Base-by-base conservation (phyloP, 2,797 vertebrate species). In the Eutrigla gurnardus region DNA sequence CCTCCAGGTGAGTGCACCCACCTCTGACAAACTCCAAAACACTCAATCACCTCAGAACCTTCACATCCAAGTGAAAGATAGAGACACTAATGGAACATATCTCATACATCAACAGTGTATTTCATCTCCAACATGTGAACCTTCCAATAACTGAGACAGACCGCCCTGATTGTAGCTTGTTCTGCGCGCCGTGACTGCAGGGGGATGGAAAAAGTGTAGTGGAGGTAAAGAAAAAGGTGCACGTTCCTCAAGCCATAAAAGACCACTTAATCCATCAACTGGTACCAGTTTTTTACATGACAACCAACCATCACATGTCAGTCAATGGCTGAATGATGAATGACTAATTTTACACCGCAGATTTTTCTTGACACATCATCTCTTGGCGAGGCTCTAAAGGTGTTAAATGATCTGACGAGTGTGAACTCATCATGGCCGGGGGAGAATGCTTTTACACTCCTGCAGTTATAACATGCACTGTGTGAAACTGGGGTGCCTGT, bases 1-100 rank as follows among this genome's bases (percentile, higher is more conserved):
- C 59, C 58, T 37, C 25, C 43, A 42, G 52, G 40, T 37, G 71
- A 74, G 46, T 7, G 52, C 43, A 14, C 59, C 50, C 43, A 14
- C 59, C 50, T 7, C 81, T 81, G 67, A 79, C 36, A 50, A 76
- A 58, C 39, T n/a, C 46, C 3, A 53, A 47, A 25, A 10, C 45
- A 39, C 39, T 32, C 1, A 61, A 62, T 52, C 63, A 50, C 59
- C 58, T 58, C 32, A 36, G 75, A 81, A 52, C 52, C 17, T 35
- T 10, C 7, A 15, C 25, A 25, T 25, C 25, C 25, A 54, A 11
- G 35, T 32, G 3, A 45, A 52, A 42, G 7, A 42, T 42, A 9
- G 10, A 49, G 0, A 53, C 12, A 60, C 15, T 17, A 36, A 66
- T 11, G 32, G 32, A 25, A 61, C n/a, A 14, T 3, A 15, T 33